These are phyloP conservation scores for Cheiracanthium punctorium DNA, from an alignment of 2,888 invertebrate species.

Conservation along the genomic window DNA sequence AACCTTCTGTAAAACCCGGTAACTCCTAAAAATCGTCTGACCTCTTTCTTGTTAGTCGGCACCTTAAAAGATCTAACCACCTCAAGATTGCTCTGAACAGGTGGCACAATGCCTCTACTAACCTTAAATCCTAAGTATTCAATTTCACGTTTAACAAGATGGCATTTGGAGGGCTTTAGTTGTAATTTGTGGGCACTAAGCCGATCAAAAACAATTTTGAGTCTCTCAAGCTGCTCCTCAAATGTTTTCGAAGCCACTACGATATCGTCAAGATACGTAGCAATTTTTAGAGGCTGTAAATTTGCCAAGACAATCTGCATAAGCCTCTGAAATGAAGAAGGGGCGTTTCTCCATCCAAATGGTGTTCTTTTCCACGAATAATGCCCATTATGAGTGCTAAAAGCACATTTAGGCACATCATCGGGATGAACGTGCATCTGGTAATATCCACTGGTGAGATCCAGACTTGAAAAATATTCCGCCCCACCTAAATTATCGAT, in stretches of 20 bases:
- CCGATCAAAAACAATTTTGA: slow-evolving; percentile 5
- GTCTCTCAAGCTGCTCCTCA: not conserved
- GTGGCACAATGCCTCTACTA: not conserved
- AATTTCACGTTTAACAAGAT: not conserved
- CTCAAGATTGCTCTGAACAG: not conserved
- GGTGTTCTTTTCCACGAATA: not conserved
- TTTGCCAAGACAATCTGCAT: not conserved
- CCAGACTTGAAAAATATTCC: not conserved
- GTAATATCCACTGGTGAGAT: slow-evolving; percentile 20
- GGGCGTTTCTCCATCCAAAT: slow-evolving; percentile 5
- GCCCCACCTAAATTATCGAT: too few relatives aligned
- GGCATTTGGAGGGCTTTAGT: slow-evolving; percentile 20
- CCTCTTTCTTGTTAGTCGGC: not conserved
- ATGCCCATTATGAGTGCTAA: not conserved
- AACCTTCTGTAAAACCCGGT: slow-evolving; percentile 16
- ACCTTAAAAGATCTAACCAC: not conserved
- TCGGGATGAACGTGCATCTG: not conserved
- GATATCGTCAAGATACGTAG: slow-evolving; percentile 23
- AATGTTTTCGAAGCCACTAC: slow-evolving; percentile 6
- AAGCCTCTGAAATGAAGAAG: not conserved
- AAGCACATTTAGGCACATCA: not conserved
- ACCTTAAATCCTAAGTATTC: not conserved
- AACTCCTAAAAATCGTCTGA: slow-evolving; percentile 14
- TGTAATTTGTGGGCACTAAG: not conserved
- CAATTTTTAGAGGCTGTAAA: not conserved